A percentile compares a stretch with the other conserved stretches of the same genome.
Conservation (phyloP, 2,888 invertebrate genomes). For the Drosophila anceps region DNA sequence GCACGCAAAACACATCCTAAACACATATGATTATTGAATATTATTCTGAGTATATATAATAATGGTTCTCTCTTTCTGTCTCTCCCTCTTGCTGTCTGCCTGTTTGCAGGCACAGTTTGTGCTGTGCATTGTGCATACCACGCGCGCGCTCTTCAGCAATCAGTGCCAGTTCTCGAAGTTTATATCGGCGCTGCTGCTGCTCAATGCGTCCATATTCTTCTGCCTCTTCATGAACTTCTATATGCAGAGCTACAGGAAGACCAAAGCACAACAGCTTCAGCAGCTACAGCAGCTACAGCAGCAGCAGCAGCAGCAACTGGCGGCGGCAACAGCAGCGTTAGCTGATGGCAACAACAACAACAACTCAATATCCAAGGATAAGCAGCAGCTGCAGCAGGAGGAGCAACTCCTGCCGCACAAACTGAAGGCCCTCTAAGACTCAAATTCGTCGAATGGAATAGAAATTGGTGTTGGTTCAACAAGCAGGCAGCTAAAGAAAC, state of each 20-base stretch:
- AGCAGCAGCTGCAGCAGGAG: slow-evolving; percentile 12
- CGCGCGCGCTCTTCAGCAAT: slow-evolving; percentile 83
- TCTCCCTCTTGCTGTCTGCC: not conserved
- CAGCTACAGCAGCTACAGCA: slow-evolving; percentile 33
- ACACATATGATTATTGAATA: not conserved
- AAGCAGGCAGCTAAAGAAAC: slow-evolving; percentile 42
- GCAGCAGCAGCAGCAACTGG: slow-evolving; percentile 29
- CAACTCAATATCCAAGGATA: slow-evolving; percentile 41
- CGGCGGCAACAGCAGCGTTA: slow-evolving; percentile 26
- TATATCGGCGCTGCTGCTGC: slow-evolving; percentile 90
- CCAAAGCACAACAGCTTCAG: slow-evolving; percentile 55
- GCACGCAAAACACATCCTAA: slow-evolving; percentile 8
- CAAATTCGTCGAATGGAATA: slow-evolving; percentile 47
- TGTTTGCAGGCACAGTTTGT: slow-evolving; percentile 85
- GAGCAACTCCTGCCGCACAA: slow-evolving; percentile 53
- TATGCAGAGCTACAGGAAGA: slow-evolving; percentile 90
- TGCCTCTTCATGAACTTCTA: slow-evolving; percentile 96
- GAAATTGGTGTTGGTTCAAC: slow-evolving; percentile 72
- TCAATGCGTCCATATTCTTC: slow-evolving; percentile 95
- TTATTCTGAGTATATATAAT: slow-evolving; percentile 7
- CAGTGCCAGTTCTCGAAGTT: slow-evolving; percentile 86
- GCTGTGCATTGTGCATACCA: slow-evolving; percentile 84
- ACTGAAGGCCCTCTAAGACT: slow-evolving; percentile 71
- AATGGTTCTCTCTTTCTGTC: not conserved
- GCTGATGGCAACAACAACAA: slow-evolving; percentile 70